phyloP scores from a whole-genome alignment of 2,113 vertebrate species.

The Planiliza haematocheilus region DNA sequence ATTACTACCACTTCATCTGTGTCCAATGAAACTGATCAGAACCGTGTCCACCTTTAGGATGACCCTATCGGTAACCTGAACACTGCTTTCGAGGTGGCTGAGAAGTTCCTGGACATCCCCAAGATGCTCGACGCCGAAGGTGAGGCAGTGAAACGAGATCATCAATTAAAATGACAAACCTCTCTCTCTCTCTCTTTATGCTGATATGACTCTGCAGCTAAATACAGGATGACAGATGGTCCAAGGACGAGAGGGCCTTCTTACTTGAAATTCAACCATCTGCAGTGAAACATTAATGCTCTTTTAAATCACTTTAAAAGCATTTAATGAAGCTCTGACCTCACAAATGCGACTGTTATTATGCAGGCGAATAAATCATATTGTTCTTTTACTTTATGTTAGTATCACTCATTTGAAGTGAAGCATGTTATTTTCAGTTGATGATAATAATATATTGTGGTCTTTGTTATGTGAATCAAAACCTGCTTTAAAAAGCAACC shows the following conservation, averaged over 20 bases:
- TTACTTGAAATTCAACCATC: slow-evolving; percentile 7
- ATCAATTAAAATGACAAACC: neutral
- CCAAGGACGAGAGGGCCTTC: neutral
- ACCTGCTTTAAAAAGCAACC: neutral
- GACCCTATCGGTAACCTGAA: slow-evolving; percentile 93
- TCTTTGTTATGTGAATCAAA: neutral
- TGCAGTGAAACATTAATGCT: neutral
- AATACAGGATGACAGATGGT: slow-evolving; percentile 8
- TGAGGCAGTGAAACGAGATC: slow-evolving; percentile 51
- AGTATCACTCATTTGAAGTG: neutral
- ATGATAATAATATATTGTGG: neutral
- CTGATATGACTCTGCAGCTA: neutral
- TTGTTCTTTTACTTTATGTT: neutral
- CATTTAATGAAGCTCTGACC: slow-evolving; percentile 7
- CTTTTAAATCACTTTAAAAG: slow-evolving; percentile 39
- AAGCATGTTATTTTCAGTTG: neutral
- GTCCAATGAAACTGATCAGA: too few relatives aligned
- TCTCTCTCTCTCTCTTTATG: neutral
- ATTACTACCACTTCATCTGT: too few relatives aligned
- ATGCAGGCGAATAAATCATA: neutral
- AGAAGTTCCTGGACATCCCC: slow-evolving; percentile 94
- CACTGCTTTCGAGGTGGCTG: slow-evolving; percentile 92
- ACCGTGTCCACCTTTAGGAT: slow-evolving; percentile 78
- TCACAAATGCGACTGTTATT: slow-evolving; percentile 3
- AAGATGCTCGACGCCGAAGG: slow-evolving; percentile 94